These are phyloP conservation scores for Smittia aterrima DNA, from an alignment of 2,888 invertebrate species.

Conservation along the genomic window DNA sequence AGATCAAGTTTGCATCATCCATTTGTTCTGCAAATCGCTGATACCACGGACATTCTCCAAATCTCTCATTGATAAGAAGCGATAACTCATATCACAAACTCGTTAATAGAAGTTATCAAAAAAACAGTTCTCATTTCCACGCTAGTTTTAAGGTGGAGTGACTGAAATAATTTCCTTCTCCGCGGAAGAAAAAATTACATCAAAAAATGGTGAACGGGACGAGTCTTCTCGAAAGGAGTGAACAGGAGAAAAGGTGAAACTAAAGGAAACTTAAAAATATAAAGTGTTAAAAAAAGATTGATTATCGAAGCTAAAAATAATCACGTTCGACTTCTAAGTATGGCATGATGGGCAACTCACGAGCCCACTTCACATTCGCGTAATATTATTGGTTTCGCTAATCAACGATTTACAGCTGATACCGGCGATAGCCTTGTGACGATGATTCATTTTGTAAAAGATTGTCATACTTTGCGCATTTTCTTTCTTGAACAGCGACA, in stretches of 20 bases:
- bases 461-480: not conserved
- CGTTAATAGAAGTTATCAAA: not conserved
- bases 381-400: not conserved
- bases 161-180: not conserved
- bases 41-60: too few species aligned
- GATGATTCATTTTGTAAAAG: not conserved
- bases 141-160: not conserved
- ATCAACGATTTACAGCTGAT: not conserved
- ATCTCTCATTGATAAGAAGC: not conserved
- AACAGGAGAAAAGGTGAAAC: not conserved
- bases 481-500: not conserved
- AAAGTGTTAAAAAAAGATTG: too few species aligned
- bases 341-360: not conserved
- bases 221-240: not conserved
- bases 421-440: not conserved
- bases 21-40: too few species aligned
- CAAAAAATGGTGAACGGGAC: slow-evolving; percentile 13
- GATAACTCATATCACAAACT: not conserved
- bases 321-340: too few species aligned
- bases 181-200: not conserved
- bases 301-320: too few species aligned
- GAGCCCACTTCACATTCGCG: not conserved
- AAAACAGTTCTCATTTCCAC: not conserved
- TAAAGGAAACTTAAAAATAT: not conserved
- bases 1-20: too few species aligned